These are phyloP conservation scores for Ferdinandea cuprea DNA, from an alignment of 2,888 invertebrate species.

Conservation along the genomic window DNA sequence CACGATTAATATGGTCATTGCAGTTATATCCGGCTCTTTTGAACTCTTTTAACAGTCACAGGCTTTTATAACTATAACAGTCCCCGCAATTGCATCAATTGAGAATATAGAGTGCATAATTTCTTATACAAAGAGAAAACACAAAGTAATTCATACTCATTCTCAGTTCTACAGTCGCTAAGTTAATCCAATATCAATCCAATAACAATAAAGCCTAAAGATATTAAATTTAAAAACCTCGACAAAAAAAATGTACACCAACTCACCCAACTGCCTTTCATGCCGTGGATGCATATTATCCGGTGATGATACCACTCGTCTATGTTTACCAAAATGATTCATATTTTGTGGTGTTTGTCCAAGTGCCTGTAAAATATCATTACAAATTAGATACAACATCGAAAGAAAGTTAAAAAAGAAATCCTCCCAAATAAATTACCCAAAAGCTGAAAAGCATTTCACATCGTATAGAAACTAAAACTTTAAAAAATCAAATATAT, in stretches of 20 bases:
- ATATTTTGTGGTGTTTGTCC: conserved; percentile 81
- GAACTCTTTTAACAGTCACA: too few species aligned
- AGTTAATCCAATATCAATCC: too few species aligned
- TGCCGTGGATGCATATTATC: conserved; percentile 82
- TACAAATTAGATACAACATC: too few species aligned
- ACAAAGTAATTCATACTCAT: too few species aligned
- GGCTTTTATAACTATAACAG: too few species aligned
- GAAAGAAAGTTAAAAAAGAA: not conserved
- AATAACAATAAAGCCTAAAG: too few species aligned
- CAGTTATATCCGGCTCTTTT: too few species aligned
- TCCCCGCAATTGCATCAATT: too few species aligned
- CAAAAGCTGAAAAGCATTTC: conserved; percentile 40
- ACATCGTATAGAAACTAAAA: conserved; percentile 8
- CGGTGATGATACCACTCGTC: conserved; percentile 83
- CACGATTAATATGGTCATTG: too few species aligned
- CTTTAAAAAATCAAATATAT: conserved; percentile 7
- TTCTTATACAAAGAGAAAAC: too few species aligned
- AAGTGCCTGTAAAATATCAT: conserved; percentile 78
- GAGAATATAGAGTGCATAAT: too few species aligned
- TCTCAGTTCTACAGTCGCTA: too few species aligned
- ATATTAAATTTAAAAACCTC: not conserved
- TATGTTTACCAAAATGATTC: conserved; percentile 81
- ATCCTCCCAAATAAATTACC: conserved; percentile 27
- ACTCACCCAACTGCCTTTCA: conserved; percentile 79
- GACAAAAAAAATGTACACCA: not conserved